phyloP scores from a whole-genome alignment of 2,888 invertebrate species.

The Pachliopta kotzebuea region DNA sequence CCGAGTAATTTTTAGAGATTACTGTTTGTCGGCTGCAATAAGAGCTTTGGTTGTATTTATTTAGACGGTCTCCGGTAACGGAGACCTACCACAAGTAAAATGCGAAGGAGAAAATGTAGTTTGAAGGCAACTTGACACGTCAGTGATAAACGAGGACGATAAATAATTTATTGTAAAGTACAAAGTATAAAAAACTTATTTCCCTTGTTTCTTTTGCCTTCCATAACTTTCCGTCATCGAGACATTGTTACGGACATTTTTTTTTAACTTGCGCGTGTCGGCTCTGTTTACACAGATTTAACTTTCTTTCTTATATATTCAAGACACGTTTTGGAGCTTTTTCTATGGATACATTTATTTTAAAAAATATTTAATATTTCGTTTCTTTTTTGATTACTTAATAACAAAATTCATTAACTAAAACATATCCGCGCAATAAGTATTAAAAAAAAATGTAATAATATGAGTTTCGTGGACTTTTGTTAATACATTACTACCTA shows the following conservation, averaged over 20 bases:
- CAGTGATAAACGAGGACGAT: not conserved
- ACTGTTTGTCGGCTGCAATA: too few species aligned
- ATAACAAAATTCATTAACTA: not conserved
- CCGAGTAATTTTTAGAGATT: too few species aligned
- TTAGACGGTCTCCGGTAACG: too few species aligned
- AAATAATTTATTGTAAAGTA: not conserved
- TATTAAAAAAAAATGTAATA: too few species aligned
- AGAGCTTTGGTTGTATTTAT: too few species aligned
- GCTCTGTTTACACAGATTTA: constrained; percentile 1
- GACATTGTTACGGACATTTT: not conserved
- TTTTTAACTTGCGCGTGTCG: not conserved
- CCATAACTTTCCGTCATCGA: not conserved
- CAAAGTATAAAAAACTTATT: not conserved
- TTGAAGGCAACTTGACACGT: too few species aligned
- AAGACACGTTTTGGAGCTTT: not conserved
- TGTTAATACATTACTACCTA: too few species aligned
- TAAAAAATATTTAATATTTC: not conserved
- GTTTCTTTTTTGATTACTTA: not conserved
- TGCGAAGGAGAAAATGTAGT: too few species aligned
- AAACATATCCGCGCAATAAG: too few species aligned
- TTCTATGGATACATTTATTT: not conserved
- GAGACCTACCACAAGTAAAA: too few species aligned
- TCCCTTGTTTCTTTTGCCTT: not conserved
- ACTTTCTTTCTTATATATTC: constrained; percentile 2
- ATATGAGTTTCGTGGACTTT: too few species aligned